These are phyloP conservation scores for Silurus meridionalis DNA, from an alignment of 2,113 vertebrate species.

Conservation along the genomic window DNA sequence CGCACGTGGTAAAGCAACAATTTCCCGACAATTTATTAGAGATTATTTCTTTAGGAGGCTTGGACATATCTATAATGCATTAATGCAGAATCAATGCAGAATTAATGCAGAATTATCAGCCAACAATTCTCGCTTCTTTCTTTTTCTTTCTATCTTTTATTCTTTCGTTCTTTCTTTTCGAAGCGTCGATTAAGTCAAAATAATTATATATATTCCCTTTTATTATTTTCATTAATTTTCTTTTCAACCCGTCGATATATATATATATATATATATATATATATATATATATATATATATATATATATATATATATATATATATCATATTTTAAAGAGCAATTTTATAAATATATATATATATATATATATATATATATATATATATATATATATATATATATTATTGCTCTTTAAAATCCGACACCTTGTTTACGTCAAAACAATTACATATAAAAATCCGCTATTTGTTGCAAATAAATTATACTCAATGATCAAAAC, in stretches of 20 bases:
- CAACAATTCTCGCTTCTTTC: neutral
- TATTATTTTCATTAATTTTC: too few species aligned
- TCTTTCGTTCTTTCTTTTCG: neutral
- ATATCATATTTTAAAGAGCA: too few species aligned
- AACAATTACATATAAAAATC: neutral
- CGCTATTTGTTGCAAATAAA: neutral
- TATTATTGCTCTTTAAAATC: too few species aligned
- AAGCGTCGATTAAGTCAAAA: too few species aligned
- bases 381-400: too few species aligned
- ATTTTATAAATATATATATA: too few species aligned
- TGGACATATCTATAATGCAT: neutral
- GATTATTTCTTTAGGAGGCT: constrained; percentile 1
- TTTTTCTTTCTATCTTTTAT: neutral
- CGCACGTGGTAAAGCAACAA: neutral
- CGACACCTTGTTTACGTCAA: neutral
- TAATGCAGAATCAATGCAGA: neutral
- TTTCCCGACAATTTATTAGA: neutral
- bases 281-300: too few species aligned
- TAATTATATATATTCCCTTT: too few species aligned
- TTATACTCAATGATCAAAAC: neutral
- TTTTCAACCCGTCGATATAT: too few species aligned
- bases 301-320: too few species aligned
- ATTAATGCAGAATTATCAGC: constrained; percentile 13
- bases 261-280: too few species aligned
- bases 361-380: too few species aligned